phyloP scores from a whole-genome alignment of 1,140 invertebrate species.

The Stegodyphus mimosarum region DNA sequence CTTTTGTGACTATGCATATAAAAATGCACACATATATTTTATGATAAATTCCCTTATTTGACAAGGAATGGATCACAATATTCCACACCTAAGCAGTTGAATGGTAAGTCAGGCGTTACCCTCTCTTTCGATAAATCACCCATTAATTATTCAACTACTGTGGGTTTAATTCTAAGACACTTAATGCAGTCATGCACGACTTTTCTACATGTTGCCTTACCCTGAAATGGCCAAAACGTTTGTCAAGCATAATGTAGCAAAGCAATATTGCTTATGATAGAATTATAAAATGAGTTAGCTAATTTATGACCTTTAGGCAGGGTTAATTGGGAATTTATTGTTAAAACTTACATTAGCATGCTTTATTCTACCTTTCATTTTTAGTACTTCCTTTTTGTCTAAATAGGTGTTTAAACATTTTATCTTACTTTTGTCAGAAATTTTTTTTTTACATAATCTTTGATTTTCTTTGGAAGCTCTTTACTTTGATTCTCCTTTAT shows the following conservation, averaged over 20 bases:
- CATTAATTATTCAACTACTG: not conserved
- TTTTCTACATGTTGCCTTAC: slow-evolving; percentile 1
- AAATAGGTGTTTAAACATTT: slow-evolving; percentile 63
- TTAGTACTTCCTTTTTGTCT: slow-evolving; percentile 64
- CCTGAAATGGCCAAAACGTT: slow-evolving; percentile 20
- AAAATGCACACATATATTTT: not conserved
- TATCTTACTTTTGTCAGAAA: no score
- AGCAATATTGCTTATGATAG: not conserved
- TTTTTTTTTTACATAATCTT: no score
- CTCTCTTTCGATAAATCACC: not conserved
- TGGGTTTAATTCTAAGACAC: not conserved
- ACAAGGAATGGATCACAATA: not conserved
- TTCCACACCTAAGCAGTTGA: not conserved
- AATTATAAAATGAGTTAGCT: not conserved
- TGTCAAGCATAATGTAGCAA: not conserved
- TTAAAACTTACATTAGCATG: slow-evolving; percentile 2
- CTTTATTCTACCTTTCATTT: not conserved
- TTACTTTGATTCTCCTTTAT: no score
- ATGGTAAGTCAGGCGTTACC: not conserved
- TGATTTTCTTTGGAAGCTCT: no score
- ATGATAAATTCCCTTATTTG: not conserved
- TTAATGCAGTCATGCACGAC: not conserved
- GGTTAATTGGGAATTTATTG: slow-evolving; percentile 9
- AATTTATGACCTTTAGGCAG: slow-evolving; percentile 14
- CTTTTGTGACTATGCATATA: not conserved